Conservation (phyloP, 2,797 vertebrate species). For the Allobates femoralis region DNA sequence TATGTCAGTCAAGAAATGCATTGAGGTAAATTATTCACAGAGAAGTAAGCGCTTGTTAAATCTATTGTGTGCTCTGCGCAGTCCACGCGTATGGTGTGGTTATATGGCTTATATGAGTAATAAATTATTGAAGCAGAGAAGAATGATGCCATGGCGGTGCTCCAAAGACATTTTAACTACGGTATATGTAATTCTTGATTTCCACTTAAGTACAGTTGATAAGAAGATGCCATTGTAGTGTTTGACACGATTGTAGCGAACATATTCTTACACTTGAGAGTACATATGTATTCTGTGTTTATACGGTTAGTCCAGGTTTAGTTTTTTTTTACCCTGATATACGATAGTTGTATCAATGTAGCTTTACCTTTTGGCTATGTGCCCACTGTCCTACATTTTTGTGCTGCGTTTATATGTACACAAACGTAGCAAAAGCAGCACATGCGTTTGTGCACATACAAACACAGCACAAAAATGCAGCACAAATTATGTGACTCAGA, state of each 20-base stretch:
- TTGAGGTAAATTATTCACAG: neutral
- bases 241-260: neutral
- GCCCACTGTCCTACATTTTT: too few species aligned
- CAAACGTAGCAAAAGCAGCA: too few species aligned
- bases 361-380: too few species aligned
- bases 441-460: too few species aligned
- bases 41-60: neutral
- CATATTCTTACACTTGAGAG: neutral
- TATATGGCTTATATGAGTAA: conserved; percentile 2
- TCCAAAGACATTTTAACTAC: neutral
- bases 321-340: too few species aligned
- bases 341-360: too few species aligned
- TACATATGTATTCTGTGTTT: neutral
- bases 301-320: too few species aligned
- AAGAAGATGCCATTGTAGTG: neutral
- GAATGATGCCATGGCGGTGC: neutral
- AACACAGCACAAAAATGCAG: too few species aligned
- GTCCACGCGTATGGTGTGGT: neutral
- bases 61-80: neutral
- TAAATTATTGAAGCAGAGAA: neutral
- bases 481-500: too few species aligned
- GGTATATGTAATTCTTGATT: neutral
- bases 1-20: neutral
- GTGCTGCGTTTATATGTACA: too few species aligned
- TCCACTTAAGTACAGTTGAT: neutral